These are phyloP conservation scores for Apis laboriosa DNA, from an alignment of 1,140 invertebrate genomes.

Conservation along the genomic window DNA sequence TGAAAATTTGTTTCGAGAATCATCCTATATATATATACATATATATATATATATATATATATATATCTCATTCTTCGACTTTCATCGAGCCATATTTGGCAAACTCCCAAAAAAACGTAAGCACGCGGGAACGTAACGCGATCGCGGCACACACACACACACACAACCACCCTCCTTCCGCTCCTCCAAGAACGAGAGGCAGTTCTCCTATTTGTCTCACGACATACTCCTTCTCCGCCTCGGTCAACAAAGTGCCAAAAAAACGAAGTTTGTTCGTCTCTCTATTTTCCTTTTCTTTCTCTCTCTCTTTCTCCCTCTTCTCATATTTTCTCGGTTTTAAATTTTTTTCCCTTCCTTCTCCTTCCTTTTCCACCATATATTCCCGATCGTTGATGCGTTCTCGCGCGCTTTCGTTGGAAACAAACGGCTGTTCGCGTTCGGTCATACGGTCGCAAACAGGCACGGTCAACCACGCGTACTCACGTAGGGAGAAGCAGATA, in stretches of 20 bases:
- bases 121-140: constrained; percentile 15
- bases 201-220: constrained; percentile 30
- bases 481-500: neutral
- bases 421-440: neutral
- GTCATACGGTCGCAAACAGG: neutral
- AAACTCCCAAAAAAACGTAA: neutral
- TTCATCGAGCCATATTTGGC: neutral
- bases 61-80: neutral
- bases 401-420: constrained; percentile 30
- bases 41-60: no score
- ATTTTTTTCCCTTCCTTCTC: neutral
- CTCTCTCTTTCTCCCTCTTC: neutral
- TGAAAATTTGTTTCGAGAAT: neutral
- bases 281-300: neutral
- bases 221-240: constrained; percentile 36
- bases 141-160: neutral
- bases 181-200: constrained; percentile 21
- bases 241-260: constrained; percentile 55
- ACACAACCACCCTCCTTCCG: constrained; percentile 12
- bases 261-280: constrained; percentile 36
- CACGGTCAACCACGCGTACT: neutral
- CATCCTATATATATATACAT: neutral
- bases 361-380: no score
- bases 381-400: neutral
- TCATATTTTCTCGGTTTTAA: neutral